Base-by-base conservation (phyloP, 64 coral and sea anemone species). In the Acropora yongei region DNA sequence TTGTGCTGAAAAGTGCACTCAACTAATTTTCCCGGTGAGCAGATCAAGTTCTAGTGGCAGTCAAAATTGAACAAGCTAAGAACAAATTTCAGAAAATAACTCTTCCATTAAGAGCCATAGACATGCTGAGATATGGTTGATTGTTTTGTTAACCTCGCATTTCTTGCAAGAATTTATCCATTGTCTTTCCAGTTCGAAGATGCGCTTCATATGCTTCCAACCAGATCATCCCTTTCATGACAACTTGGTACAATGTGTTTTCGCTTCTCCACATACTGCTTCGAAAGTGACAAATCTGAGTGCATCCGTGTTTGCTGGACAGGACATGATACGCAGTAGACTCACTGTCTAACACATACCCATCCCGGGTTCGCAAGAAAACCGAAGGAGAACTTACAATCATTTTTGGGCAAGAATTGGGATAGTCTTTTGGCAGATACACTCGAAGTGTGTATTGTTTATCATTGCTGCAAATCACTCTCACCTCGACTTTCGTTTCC, bases 221-320 rank as follows among this genome's bases (percentile, higher is more conserved):
- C 90, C 94, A 96, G 16, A 92, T 80, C 19, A 92, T 18, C n/a
- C 94, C 90, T 47, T 96, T 92, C 90, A 96, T 92, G 7, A 96
- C 75, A 6, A 92, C 58, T 72, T 96, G 94, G 14, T 96, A 96
- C 16, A 92, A 13, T 4, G 90, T 92, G 14, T 83, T 88, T 12
- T 89, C 47, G 55, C 3, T 42, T 1, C 17, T 84, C 94, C 94
- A 92, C 50, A 68, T 68, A 2, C 12, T 18, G 4, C 61, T 78
- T 4, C 1, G 0, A 41, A 80, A 92, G 14, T 96, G 90, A 14
- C 94, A 95, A 71, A 95, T 92, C 73, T 92, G 77, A 17, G 78
- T 77, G 17, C 67, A 81, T 0, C 90, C 94, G 8, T 96, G 86
- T 85, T 51, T 80, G 17, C 19, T 40, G 13, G 76, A 77, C 0